Evolutionary conservation across 2,113 vertebrate genomes (phyloP).

Genomic region (Callocephalon fimbriatum): DNA sequence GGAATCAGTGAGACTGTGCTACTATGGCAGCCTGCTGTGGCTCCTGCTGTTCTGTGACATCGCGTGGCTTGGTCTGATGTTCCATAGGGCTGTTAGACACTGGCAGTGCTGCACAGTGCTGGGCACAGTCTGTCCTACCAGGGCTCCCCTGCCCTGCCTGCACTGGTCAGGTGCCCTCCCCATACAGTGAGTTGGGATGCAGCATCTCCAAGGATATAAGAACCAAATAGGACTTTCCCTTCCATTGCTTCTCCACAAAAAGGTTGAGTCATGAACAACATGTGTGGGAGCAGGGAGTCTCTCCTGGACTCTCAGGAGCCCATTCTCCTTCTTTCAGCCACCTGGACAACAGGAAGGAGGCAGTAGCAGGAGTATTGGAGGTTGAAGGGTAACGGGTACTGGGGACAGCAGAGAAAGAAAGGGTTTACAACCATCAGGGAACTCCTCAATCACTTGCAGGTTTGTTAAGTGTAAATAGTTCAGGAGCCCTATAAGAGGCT

Average conservation of each 20-base stretch:
- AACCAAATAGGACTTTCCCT: neutral
- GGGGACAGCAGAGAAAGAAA: neutral
- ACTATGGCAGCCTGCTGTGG: neutral
- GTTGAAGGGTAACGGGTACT: neutral
- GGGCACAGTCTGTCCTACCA: neutral
- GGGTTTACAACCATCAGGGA: neutral
- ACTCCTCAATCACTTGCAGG: neutral
- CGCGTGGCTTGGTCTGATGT: neutral
- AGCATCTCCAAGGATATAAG: neutral
- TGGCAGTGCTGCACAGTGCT: neutral
- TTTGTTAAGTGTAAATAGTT: neutral
- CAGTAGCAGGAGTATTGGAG: neutral
- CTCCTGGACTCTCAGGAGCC: neutral
- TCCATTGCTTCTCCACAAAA: neutral
- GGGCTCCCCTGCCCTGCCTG: neutral
- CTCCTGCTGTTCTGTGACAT: neutral
- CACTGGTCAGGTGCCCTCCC: neutral
- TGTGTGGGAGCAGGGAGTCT: neutral
- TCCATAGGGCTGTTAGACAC: accelerated
- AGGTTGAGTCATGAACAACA: neutral
- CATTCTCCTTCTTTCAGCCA: neutral
- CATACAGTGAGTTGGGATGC: accelerated
- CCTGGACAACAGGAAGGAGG: neutral
- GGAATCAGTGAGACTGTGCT: neutral
- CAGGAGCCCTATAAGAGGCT: neutral